Base-by-base conservation (phyloP, 1,140 invertebrate genomes). In the Nomia melanderi region DNA sequence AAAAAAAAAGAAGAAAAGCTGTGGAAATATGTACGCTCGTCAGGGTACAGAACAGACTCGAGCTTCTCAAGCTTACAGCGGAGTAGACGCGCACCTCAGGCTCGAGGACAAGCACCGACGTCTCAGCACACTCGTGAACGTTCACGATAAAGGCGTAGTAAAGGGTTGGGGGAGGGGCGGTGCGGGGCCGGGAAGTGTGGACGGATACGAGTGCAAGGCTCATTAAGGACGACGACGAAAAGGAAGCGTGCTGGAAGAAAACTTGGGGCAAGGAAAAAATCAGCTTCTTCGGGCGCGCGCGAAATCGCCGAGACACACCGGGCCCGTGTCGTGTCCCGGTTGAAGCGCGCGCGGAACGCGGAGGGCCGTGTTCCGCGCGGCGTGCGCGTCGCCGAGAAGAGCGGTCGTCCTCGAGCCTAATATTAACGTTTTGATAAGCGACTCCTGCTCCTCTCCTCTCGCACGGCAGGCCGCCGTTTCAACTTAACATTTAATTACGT, bases 321-420 rank as follows among this genome's bases (percentile, higher is more conserved):
- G 33, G 60, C 53, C n/a, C 1, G 29, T 36, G n/a, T n/a, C n/a
- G n/a, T n/a, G n/a, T n/a, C n/a, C n/a, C n/a, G n/a, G n/a, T n/a
- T n/a, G n/a, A n/a, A n/a, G n/a, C n/a, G n/a, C n/a, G n/a, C n/a
- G n/a, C n/a, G n/a, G n/a, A n/a, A n/a, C n/a, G n/a, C n/a, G n/a
- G n/a, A n/a, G n/a, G n/a, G n/a, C n/a, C n/a, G n/a, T n/a, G n/a
- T n/a, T n/a, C n/a, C n/a, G n/a, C n/a, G n/a, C n/a, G n/a, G n/a
- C n/a, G n/a, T n/a, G 71, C 57, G 71, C 72, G 64, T 76, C 56
- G 69, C 76, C 79, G 64, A 57, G 63, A 78, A 70, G 20, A 84
- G 78, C 85, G 89, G 84, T 92, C 91, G 87, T 92, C 92, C 92
- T 92, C 88, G 90, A 92, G 92, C 89, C 92, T 90, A 91, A 92